Evolutionary conservation across 2,888 invertebrate genomes (phyloP).

Genomic region (Macrosiphum euphorbiae): DNA sequence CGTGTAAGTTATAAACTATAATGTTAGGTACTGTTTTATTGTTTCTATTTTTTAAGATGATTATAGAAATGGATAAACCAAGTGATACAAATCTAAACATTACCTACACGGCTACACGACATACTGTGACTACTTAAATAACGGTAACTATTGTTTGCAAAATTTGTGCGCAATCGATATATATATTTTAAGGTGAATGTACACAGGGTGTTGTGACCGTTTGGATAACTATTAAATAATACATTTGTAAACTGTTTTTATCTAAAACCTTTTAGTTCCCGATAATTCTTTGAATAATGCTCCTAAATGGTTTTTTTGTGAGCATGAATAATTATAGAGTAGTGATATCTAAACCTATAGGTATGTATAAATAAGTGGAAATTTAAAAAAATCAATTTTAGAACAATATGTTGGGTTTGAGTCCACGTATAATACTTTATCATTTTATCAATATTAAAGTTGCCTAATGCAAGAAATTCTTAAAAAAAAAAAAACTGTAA

Average conservation of each 20-base stretch:
- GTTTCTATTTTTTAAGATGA: neutral
- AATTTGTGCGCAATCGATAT: neutral
- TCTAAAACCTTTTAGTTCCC: neutral
- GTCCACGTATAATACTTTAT: neutral
- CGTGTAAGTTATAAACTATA: neutral
- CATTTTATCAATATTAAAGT: neutral
- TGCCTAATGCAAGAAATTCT: neutral
- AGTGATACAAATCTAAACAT: neutral
- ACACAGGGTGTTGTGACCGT: neutral
- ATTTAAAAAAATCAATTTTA: neutral
- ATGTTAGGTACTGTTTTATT: neutral
- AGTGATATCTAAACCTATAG: neutral
- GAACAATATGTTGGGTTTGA: neutral
- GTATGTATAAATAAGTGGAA: neutral
- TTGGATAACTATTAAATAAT: neutral
- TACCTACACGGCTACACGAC: neutral
- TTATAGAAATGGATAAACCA: neutral
- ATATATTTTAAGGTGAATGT: neutral
- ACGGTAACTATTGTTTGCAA: neutral
- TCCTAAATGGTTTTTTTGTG: neutral
- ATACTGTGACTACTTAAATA: neutral
- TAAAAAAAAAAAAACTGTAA: neutral
- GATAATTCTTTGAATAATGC: neutral
- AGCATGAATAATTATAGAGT: neutral
- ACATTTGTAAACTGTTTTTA: neutral